Conservation (phyloP, 2,797 vertebrate species). For the Diplodus puntazzo region DNA sequence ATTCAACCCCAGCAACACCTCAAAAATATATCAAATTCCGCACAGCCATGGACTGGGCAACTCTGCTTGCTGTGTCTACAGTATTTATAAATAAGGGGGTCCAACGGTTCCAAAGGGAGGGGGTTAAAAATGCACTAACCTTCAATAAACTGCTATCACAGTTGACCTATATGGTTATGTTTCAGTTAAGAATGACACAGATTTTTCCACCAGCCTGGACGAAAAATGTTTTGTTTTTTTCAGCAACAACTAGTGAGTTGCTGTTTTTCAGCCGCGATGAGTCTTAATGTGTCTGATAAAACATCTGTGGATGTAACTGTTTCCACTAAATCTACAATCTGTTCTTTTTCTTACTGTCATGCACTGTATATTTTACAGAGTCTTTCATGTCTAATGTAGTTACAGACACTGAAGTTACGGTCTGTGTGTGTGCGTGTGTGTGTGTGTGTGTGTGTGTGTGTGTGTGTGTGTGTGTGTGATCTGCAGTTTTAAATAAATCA, state of each 20-base stretch:
- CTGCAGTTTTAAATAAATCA: slow-evolving; percentile 36
- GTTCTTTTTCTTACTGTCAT: background rate
- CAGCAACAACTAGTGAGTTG: background rate
- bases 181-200: no score
- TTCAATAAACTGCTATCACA: no score
- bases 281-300: slow-evolving; percentile 11
- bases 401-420: background rate
- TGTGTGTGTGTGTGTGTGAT: background rate
- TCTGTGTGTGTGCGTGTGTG: background rate
- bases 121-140: no score
- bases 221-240: background rate
- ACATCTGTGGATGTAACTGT: background rate
- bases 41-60: no score
- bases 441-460: background rate
- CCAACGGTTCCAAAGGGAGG: no score
- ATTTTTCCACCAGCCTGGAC: background rate
- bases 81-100: no score
- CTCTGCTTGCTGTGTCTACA: no score
- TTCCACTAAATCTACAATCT: background rate
- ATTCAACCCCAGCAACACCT: no score
- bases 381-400: slow-evolving; percentile 14
- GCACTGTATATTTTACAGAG: background rate
- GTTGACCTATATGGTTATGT: no score
- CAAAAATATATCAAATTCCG: no score
- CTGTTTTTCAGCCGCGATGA: background rate